Base-by-base conservation (phyloP, 2,113 vertebrate genomes). In the Leptobrachium ailaonicum region DNA sequence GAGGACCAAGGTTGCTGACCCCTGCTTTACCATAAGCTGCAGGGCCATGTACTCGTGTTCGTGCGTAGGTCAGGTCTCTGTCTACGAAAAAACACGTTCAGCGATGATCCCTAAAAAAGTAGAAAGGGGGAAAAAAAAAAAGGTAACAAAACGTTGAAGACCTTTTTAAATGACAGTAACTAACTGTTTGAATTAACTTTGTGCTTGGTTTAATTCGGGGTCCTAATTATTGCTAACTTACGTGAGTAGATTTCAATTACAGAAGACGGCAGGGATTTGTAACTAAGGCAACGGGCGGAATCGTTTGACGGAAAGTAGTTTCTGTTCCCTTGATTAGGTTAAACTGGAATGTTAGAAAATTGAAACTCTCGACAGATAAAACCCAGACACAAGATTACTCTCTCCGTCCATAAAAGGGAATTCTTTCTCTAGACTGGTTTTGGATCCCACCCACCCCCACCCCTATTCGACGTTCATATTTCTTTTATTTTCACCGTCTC, bases 181-280 rank as follows among this genome's bases (percentile, higher is more conserved):
- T 90, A 90, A 92, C 88, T 91, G 54, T 90, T 89, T 88, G 90
- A 93, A 91, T 92, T 92, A 91, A 91, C 88, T 93, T 90, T 86
- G 79, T 89, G 84, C 92, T 92, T 90, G 87, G 89, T 88, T 93
- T 93, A 91, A 93, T 94, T 92, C 91, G 87, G 88, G 88, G 82
- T 86, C 87, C 90, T 92, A 93, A 93, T 94, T 92, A 92, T 93
- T 92, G 85, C 82, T 91, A 92, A 92, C 87, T 91, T 94, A 88
- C 71, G 87, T 90, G 90, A 93, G 89, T 91, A 91, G 91, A 87
- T 93, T 93, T 92, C 89, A 92, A 88, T 94, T 92, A 93, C 87
- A 91, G 83, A 85, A 87, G 91, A 86, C 92, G 90, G 80, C 68
- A 83, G 92, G 91, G 93, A 92, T 91, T 94, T 93, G 90, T 92